These are phyloP conservation scores for Zosterops pallidus DNA, from an alignment of 2,113 vertebrate genomes.

Conservation along the genomic window DNA sequence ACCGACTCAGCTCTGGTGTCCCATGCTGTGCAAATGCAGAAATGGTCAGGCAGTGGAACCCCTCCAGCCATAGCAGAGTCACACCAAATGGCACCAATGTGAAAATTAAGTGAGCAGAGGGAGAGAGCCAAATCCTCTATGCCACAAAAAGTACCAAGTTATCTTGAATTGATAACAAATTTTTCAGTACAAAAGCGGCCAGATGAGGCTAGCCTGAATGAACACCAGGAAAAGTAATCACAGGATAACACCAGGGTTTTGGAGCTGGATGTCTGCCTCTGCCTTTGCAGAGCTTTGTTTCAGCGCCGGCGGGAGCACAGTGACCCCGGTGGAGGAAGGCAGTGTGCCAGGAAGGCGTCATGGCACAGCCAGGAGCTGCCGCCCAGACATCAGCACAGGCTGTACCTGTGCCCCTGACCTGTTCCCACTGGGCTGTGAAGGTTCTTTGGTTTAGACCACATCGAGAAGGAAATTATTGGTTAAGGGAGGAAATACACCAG, in stretches of 20 bases:
- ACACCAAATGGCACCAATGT: not conserved
- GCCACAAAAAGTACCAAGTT: not conserved
- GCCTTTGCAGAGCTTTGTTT: not conserved
- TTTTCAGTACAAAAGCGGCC: not conserved
- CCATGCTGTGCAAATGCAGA: not conserved
- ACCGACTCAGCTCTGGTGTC: not conserved
- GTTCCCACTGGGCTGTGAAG: not conserved
- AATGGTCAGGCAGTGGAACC: not conserved
- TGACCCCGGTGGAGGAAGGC: not conserved
- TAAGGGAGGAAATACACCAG: not conserved
- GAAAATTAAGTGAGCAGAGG: not conserved
- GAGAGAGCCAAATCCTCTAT: not conserved
- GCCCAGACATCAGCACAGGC: not conserved
- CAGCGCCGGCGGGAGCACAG: fast-evolving
- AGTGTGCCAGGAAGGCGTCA: not conserved
- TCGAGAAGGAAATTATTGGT: not conserved
- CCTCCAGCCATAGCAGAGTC: not conserved
- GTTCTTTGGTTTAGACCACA: fast-evolving
- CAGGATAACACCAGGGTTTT: not conserved
- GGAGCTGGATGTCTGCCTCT: not conserved
- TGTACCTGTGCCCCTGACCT: not conserved
- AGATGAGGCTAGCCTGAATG: not conserved
- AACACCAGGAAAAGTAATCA: not conserved
- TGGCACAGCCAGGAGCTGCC: not conserved
- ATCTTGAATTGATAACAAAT: not conserved